phyloP scores from a whole-genome alignment of 2,113 vertebrate species.

The Syngnathus scovelli region DNA sequence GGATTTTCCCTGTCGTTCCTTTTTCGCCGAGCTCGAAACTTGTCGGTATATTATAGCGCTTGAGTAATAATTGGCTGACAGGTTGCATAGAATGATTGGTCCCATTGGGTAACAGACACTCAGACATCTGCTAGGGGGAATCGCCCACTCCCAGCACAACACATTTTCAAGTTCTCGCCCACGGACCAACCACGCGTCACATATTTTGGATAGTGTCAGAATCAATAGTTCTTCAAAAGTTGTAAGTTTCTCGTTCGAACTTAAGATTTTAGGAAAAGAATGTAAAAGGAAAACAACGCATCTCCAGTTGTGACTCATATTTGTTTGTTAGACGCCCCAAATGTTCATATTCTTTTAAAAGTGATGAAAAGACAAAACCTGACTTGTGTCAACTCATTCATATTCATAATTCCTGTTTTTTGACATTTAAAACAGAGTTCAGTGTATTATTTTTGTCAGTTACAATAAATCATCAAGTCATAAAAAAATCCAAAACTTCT shows the following conservation, averaged over 20 bases:
- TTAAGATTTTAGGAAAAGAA: too few species aligned
- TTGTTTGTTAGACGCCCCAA: background rate
- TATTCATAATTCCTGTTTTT: background rate
- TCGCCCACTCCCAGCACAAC: constrained; percentile 37
- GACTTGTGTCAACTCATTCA: background rate
- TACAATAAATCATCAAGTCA: background rate
- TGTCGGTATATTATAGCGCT: constrained; percentile 15
- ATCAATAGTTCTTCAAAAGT: too few species aligned
- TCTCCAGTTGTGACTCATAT: background rate
- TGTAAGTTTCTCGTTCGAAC: too few species aligned
- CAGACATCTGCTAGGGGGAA: constrained; percentile 54
- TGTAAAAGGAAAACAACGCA: background rate
- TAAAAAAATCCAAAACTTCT: background rate
- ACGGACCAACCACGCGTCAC: background rate
- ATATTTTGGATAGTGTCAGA: background rate
- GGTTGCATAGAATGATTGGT: constrained; percentile 61
- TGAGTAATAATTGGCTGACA: constrained; percentile 38
- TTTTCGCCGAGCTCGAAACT: constrained; percentile 28
- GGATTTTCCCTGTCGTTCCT: background rate
- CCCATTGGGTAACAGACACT: constrained; percentile 59
- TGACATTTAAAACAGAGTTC: too few species aligned
- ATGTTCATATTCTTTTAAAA: background rate
- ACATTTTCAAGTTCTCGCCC: constrained; percentile 47
- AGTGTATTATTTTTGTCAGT: too few species aligned
- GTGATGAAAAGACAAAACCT: background rate